phyloP scores from a whole-genome alignment of 2,113 vertebrate genomes.

The Pachypanchax playfairii region DNA sequence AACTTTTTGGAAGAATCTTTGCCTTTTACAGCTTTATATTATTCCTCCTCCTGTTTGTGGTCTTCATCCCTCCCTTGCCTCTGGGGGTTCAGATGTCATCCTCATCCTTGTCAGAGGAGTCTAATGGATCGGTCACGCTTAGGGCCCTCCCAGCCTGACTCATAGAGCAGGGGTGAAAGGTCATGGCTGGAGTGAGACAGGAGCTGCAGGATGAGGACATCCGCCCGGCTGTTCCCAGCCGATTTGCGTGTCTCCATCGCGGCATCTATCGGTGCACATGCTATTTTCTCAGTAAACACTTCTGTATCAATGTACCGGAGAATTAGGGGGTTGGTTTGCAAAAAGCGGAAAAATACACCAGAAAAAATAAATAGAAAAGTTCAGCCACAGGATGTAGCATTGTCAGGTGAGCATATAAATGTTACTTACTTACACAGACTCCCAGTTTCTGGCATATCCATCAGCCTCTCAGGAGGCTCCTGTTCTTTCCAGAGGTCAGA shows the following conservation, averaged over 20 bases:
- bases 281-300: constrained; percentile 75
- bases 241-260: constrained; percentile 24
- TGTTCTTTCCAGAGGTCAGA: constrained; percentile 62
- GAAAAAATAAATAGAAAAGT: constrained; percentile 69
- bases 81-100: constrained; percentile 77
- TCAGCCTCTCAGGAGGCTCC: constrained; percentile 60
- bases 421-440: constrained; percentile 24
- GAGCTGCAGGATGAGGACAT: constrained; percentile 57
- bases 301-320: constrained; percentile 15
- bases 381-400: constrained; percentile 61
- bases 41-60: constrained; percentile 38
- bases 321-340: constrained; percentile 33
- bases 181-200: constrained; percentile 60
- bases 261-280: constrained; percentile 8
- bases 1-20: constrained; percentile 7
- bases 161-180: constrained; percentile 60
- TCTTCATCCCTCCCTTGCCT: constrained; percentile 60
- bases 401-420: constrained; percentile 60
- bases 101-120: constrained; percentile 78
- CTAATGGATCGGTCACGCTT: constrained; percentile 78
- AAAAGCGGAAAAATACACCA: constrained; percentile 64
- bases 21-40: constrained; percentile 25
- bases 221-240: constrained; percentile 54
- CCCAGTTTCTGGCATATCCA: constrained; percentile 66
- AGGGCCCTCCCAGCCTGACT: constrained; percentile 67